Percentiles rank a stretch among this genome's conserved stretches.
These are phyloP conservation scores for Acleris emargana DNA, from an alignment of 2,888 invertebrate genomes.

Conservation along the genomic window DNA sequence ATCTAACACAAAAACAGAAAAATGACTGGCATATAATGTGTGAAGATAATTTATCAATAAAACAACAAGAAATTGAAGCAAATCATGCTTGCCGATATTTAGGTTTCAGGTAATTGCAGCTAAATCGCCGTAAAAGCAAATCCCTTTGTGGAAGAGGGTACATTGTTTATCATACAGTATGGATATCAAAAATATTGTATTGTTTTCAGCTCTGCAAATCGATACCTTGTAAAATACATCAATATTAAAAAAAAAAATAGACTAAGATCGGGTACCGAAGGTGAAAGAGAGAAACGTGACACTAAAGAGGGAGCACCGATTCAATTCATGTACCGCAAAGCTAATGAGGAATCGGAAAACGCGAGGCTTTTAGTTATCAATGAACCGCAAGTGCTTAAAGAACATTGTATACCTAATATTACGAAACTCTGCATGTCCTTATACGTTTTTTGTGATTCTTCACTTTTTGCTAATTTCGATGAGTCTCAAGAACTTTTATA, in stretches of 20 bases:
- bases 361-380: slow-evolving; percentile 57
- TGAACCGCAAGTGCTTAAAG: slow-evolving; percentile 69
- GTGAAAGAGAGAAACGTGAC: slow-evolving; percentile 55
- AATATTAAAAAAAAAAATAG: slow-evolving; percentile 62
- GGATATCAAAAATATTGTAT: neutral
- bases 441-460: slow-evolving; percentile 80
- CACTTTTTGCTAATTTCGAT: slow-evolving; percentile 66
- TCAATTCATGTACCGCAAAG: slow-evolving; percentile 60
- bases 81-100: slow-evolving; percentile 86
- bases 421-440: slow-evolving; percentile 81
- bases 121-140: too few species aligned
- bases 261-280: slow-evolving; percentile 42
- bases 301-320: slow-evolving; percentile 52
- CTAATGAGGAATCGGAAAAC: slow-evolving; percentile 46
- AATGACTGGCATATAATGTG: slow-evolving; percentile 88
- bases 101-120: slow-evolving; percentile 84
- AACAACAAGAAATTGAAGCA: slow-evolving; percentile 76
- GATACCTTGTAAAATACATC: slow-evolving; percentile 66
- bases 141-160: neutral
- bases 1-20: slow-evolving; percentile 84
- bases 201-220: slow-evolving; percentile 64
- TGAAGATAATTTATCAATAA: slow-evolving; percentile 69
- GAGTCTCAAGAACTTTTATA: slow-evolving; percentile 52
- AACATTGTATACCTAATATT: slow-evolving; percentile 73
- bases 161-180: neutral